A percentile compares a stretch with the other conserved stretches of the same genome.
Conservation (phyloP, 2,888 invertebrate species). For the Dicranocentrus wangi region DNA sequence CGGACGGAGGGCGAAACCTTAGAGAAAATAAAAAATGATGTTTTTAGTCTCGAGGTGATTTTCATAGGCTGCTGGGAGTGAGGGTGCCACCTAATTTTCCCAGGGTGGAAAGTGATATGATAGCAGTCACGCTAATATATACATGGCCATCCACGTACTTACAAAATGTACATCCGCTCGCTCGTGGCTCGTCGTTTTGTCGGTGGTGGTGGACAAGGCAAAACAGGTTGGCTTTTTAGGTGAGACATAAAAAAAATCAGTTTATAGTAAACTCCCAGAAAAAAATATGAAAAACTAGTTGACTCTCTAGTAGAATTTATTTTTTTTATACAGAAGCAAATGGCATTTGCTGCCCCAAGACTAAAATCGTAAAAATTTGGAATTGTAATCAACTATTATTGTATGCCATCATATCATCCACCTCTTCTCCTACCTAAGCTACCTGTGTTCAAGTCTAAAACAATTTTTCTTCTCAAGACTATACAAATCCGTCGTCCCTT, state of each 20-base stretch:
- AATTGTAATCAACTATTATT: conserved; percentile 29
- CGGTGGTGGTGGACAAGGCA: conserved; percentile 12
- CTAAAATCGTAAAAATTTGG: conserved; percentile 15
- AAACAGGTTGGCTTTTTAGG: conserved; percentile 32
- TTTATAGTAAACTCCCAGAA: neutral
- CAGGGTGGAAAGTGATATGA: conserved; percentile 5
- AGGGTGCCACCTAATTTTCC: conserved; percentile 55
- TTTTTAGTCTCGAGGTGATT: conserved; percentile 33
- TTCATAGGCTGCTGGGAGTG: conserved; percentile 39
- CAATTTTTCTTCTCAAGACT: too few relatives aligned
- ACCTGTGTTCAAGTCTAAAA: neutral
- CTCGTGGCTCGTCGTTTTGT: neutral
- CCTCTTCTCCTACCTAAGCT: neutral
- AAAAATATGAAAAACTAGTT: conserved; percentile 32
- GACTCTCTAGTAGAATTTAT: neutral
- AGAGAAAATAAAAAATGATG: too few relatives aligned
- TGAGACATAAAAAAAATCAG: conserved; percentile 19
- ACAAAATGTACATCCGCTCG: conserved; percentile 43
- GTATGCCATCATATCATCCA: neutral
- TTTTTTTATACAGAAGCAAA: neutral
- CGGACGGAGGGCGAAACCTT: too few relatives aligned
- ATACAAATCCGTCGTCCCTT: too few relatives aligned
- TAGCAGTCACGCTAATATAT: conserved; percentile 1
- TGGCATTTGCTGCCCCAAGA: conserved; percentile 41
- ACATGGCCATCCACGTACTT: neutral